phyloP scores from a whole-genome alignment of 2,113 vertebrate genomes.

The Limnothrissa miodon region DNA sequence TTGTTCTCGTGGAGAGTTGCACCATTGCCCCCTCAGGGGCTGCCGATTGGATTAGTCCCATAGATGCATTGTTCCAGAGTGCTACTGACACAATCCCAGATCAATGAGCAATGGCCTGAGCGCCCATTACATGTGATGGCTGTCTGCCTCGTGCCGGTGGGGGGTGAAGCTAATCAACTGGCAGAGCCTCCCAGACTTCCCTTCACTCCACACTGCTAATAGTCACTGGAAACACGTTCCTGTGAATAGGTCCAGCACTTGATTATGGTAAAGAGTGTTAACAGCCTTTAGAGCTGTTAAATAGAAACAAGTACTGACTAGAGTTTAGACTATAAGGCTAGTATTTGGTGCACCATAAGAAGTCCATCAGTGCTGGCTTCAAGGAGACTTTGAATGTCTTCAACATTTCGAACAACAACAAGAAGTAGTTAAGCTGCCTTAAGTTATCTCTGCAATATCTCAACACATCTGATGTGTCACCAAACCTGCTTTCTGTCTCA shows the following conservation, averaged over 20 bases:
- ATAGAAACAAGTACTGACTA: neutral
- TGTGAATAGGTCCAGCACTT: neutral
- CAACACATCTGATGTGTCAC: neutral
- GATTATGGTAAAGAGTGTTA: neutral
- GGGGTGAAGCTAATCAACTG: slow-evolving; percentile 42
- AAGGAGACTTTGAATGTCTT: neutral
- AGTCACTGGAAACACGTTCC: neutral
- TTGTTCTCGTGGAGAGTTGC: slow-evolving; percentile 51
- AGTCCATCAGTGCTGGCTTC: neutral
- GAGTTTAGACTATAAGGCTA: neutral
- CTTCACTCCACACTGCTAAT: neutral
- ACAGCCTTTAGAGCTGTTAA: neutral
- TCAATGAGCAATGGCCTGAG: slow-evolving; percentile 60
- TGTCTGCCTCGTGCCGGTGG: slow-evolving; percentile 35
- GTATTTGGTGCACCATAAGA: neutral
- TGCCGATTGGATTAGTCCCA: slow-evolving; percentile 51
- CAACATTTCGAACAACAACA: neutral
- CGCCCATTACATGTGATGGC: slow-evolving; percentile 47
- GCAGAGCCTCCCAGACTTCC: neutral
- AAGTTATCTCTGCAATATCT: neutral
- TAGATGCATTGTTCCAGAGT: slow-evolving; percentile 51
- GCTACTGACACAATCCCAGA: slow-evolving; percentile 62
- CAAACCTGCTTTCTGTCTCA: slow-evolving; percentile 18
- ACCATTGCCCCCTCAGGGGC: slow-evolving; percentile 35
- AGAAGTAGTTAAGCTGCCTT: neutral